Evolutionary conservation across 2,113 vertebrate genomes (phyloP), one percentile per base, ranked within the genome.

Genomic region (Macrotis lagotis): DNA sequence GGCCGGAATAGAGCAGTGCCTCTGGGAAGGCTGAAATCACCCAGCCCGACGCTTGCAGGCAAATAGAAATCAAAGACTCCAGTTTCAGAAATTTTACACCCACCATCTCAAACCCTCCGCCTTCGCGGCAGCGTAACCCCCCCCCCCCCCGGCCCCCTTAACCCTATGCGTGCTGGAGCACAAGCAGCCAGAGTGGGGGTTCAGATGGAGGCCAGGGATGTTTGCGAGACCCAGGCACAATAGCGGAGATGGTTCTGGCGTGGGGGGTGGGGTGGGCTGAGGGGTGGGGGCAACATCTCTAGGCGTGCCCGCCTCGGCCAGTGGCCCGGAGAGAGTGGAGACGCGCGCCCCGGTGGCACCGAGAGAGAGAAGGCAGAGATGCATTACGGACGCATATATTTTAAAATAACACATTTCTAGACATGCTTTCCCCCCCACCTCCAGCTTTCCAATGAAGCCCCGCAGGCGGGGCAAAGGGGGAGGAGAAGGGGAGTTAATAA

Each of bases 401-500:
- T 94, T 90, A 51, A 96, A 97, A 97, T 91, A 97, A 97, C 97
- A 95, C 89, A 93, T 98, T 97, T 96, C 95, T 51, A 97, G 97
- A 94, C 95, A 11, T 0, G 74, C 92, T 88, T 90, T 49, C 12
- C n/a, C 93, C n/a, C 51, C 88, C 91, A 37, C 44, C 93, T 91
- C 92, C 91, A 83, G 91, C 92, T 93, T 95, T 44, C 96, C 96
- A 51, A 89, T 90, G 94, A 93, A 47, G 74, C 95, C 96, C 92
- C 0, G 50, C 31, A 83, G 97, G 96, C 51, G 96, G 97, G 90
- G 88, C 8, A 5, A 0, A 0, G 26, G 47, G 53, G 98, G 99
- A 97, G 98, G 98, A 98, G 96, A 97, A 97, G 97, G 94, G 91
- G 95, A 95, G 98, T 97, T 94, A 97, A 98, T 95, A 98, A 98